Evolutionary conservation across 2,888 invertebrate genomes (phyloP), one percentile per base, ranked within the genome.

Genomic region (Philhelius pedissequus): DNA sequence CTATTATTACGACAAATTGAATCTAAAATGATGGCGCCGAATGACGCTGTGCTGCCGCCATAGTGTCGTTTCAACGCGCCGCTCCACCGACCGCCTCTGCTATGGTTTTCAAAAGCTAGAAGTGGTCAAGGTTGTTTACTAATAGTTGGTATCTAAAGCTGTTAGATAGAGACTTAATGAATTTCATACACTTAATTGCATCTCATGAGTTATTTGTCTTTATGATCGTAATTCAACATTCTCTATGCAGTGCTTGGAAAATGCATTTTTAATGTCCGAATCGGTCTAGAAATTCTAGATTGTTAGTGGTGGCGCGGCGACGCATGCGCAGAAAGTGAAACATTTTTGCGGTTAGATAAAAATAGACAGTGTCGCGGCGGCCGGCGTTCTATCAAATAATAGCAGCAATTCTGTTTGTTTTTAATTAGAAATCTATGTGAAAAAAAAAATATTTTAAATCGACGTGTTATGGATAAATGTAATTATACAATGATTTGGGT

Each of bases 1-100:
- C 84, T 84, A 71, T 84, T 76, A 84, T 84, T 84, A 84, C 66
- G 80, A 84, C 84, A 84, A 84, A 84, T 80, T 84, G 80, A 80
- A 84, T 84, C 68, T 54, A 38, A 76, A 84, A 71, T 76, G 75
- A 80, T 84, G 84, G 84, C 84, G 84, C 84, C 80, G 70, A 62
- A 27, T 43, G 43, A 40, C 43, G 62, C 62, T 15, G 27, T 54
- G 30, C 18, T n/a, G 54, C 27, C n/a, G 50, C 50, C 50, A 25
- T 25, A 52, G 4, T 52, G 52, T 30, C 52, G 27, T 30, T 27
- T 15, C 35, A 20, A 48, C 13, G 48, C 2, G 0, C 45, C 11
- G 1, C 15, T 30, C 30, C 18, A 18, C 9, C 13, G 35, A n/a
- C 56, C 56, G 79, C 79, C 79, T 52, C 66, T 68, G 66, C 50